Evolutionary conservation across 1,140 invertebrate genomes (phyloP), one percentile per base, ranked within the genome.

Genomic region (Acromyrmex echinatior): DNA sequence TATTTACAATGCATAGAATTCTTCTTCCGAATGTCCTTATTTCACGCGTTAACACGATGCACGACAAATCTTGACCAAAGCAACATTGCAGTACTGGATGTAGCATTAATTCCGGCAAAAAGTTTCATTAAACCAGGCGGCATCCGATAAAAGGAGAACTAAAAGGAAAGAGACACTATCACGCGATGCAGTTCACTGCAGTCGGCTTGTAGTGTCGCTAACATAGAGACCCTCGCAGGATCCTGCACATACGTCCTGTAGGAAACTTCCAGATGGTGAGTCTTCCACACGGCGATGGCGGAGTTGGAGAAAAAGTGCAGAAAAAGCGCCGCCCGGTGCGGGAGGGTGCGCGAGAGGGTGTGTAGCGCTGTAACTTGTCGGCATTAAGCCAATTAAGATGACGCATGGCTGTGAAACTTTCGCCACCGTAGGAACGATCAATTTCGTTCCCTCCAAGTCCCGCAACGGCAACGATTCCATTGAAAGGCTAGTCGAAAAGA

Each of bases 371-470:
- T 92, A 93, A 93, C 92, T 93, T 93, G 93, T 93, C 93, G 91
- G 89, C 92, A 92, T 93, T 94, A 94, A 94, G 92, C 94, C 93
- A 94, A 94, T 94, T 94, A 94, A 94, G 92, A 93, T 94, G 93
- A 94, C 87, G 89, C 91, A 94, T 92, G 92, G 91, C 63, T 70
- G 21, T 14, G 56, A 93, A 94, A 94, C 89, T 94, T 94, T 93
- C 89, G 86, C 89, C 84, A 80, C 84, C 86, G 77, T 68, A 68
- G 76, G 66, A 81, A 90, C 92, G 90, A 93, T 94, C 92, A 92
- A 93, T 94, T 93, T 92, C 71, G 78, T 31, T 51, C 14, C 14
- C 56, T 51, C 49, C 56, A 35, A 53, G 62, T 18, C 35, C 39
- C 14, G 25, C 56, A 28, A 84, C 7, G n/a, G 49, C 63, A 21